A percentile compares a stretch with the other conserved stretches of the same genome.
These are phyloP conservation scores for Trogon surrucura DNA, from an alignment of 2,113 vertebrate genomes.

Conservation along the genomic window DNA sequence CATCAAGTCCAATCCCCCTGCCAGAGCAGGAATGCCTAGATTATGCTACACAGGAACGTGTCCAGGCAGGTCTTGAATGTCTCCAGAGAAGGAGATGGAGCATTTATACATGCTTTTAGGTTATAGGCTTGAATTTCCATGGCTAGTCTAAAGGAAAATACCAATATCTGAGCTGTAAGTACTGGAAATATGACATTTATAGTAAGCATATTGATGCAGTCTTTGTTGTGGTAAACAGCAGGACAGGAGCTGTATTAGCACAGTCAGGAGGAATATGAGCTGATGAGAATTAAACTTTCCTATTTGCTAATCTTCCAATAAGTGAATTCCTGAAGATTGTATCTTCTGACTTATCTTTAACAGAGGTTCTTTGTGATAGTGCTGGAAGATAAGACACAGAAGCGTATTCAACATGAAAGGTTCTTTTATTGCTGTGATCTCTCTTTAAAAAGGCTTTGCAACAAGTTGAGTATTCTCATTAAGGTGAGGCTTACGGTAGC, in stretches of 20 bases:
- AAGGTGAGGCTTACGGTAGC: background rate
- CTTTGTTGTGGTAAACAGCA: conserved; percentile 10
- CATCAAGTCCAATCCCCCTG: no score
- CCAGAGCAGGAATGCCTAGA: no score
- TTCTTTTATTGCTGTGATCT: background rate
- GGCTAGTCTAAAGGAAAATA: conserved; percentile 44
- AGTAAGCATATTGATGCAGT: conserved; percentile 34
- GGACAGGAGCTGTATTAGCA: background rate
- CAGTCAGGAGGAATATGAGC: background rate
- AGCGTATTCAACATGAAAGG: background rate
- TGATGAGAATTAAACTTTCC: conserved; percentile 33
- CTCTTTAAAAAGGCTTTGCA: background rate
- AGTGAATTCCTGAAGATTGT: conserved; percentile 7
- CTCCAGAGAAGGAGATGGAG: no score
- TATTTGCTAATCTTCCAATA: conserved; percentile 25
- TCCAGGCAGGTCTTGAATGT: no score
- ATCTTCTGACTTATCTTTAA: conserved; percentile 33
- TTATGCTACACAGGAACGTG: no score
- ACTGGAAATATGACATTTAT: conserved; percentile 56
- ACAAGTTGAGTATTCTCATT: background rate
- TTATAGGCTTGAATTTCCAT: conserved; percentile 32
- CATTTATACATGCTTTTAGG: conserved; percentile 33
- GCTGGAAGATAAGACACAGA: conserved; percentile 15
- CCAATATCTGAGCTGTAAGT: conserved; percentile 46
- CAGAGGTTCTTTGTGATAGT: background rate